Conservation (phyloP, 1,140 invertebrate genomes). For the Vanessa tameamea region DNA sequence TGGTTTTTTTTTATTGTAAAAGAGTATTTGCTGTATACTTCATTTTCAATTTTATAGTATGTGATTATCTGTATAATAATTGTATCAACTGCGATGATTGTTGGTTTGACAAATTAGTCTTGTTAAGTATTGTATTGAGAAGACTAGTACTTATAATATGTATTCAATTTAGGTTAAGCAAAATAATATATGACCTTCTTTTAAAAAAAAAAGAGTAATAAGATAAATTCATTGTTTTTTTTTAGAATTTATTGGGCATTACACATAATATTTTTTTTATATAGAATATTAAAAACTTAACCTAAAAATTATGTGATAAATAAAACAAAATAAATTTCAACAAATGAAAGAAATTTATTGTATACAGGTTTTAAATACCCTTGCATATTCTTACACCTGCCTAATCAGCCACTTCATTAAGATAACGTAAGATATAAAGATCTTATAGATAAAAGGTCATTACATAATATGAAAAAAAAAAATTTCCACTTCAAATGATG, state of each 20-base stretch:
- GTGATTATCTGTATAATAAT: background rate
- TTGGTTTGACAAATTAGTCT: background rate
- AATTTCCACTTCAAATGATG: constrained; percentile 64
- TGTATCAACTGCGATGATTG: background rate
- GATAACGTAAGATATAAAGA: constrained; percentile 77
- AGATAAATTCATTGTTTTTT: constrained; percentile 1
- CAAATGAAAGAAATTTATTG: constrained; percentile 81
- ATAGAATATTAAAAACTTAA: constrained; percentile 17
- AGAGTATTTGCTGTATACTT: too few species aligned
- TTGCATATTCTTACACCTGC: constrained; percentile 75
- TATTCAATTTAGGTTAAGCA: too few species aligned
- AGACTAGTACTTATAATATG: too few species aligned
- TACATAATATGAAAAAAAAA: constrained; percentile 71
- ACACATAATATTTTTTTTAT: constrained; percentile 7
- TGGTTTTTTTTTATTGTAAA: background rate
- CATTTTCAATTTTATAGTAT: too few species aligned
- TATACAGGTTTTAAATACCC: constrained; percentile 80
- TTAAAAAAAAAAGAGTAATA: background rate
- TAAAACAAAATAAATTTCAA: constrained; percentile 74
- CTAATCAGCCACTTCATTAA: constrained; percentile 73
- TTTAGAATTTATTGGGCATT: constrained; percentile 4
- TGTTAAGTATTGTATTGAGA: background rate
- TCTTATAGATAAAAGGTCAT: constrained; percentile 75
- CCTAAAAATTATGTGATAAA: constrained; percentile 41
- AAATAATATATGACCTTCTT: background rate